These are phyloP conservation scores for Betta splendens DNA, from an alignment of 2,797 vertebrate species.

Conservation along the genomic window DNA sequence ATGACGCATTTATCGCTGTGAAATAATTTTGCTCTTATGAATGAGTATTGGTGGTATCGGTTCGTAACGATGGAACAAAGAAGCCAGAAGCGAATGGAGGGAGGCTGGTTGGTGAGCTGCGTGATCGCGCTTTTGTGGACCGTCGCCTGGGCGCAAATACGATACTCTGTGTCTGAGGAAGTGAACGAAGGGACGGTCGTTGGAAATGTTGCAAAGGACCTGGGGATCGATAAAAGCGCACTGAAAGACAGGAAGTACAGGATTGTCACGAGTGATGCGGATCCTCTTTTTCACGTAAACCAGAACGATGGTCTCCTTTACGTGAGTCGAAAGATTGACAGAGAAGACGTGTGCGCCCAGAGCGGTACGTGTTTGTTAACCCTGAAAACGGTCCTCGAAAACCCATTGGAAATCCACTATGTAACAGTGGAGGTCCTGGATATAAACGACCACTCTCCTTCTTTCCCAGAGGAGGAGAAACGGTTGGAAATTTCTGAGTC, in stretches of 20 bases:
- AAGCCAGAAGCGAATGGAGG: background rate
- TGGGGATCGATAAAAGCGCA: constrained; percentile 69
- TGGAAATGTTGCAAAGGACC: constrained; percentile 77
- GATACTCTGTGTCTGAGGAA: constrained; percentile 76
- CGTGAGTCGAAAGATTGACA: constrained; percentile 75
- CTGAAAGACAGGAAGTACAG: constrained; percentile 73
- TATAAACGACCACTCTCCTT: constrained; percentile 76
- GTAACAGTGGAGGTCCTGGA: constrained; percentile 75
- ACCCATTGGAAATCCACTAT: constrained; percentile 78
- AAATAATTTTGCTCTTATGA: background rate
- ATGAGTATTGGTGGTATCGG: background rate
- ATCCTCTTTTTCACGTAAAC: constrained; percentile 76
- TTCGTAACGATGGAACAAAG: constrained; percentile 47
- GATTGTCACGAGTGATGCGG: constrained; percentile 60
- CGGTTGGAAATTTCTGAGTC: constrained; percentile 64
- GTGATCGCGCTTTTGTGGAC: constrained; percentile 40
- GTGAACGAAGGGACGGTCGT: constrained; percentile 74
- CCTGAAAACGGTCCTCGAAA: constrained; percentile 77
- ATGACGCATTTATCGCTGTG: background rate
- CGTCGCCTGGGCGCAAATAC: constrained; percentile 55
- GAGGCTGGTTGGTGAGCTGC: constrained; percentile 1
- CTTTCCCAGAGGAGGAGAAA: constrained; percentile 44
- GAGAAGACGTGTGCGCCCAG: constrained; percentile 73
- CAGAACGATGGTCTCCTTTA: constrained; percentile 78
- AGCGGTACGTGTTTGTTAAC: constrained; percentile 67